phyloP scores from a whole-genome alignment of 2,113 vertebrate species.

The Chunga burmeisteri region DNA sequence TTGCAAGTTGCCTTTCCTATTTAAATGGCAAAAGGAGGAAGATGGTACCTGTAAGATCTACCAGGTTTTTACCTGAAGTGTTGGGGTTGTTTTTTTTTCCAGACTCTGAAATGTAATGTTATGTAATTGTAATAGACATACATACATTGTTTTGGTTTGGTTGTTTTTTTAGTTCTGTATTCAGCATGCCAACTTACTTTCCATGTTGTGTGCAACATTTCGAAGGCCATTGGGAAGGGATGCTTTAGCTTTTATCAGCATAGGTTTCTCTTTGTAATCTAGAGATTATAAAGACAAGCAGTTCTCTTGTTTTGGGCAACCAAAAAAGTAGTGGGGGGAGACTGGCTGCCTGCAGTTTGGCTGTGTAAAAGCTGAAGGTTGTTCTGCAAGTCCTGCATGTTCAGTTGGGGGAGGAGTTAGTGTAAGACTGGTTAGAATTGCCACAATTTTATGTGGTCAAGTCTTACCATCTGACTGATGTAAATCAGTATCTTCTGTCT shows the following conservation, averaged over 20 bases:
- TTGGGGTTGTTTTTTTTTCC: not conserved
- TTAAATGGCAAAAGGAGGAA: not conserved
- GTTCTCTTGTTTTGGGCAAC: not conserved
- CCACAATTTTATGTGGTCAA: not conserved
- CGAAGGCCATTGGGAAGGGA: not conserved
- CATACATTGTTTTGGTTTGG: not conserved
- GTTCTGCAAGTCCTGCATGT: not conserved
- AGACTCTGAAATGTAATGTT: not conserved
- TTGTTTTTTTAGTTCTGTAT: not conserved
- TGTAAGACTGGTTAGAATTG: not conserved
- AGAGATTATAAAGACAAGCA: not conserved
- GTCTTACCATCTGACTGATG: not conserved
- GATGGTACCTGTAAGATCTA: not conserved
- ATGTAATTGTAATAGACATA: not conserved
- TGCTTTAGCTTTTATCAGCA: not conserved
- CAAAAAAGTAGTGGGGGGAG: not conserved
- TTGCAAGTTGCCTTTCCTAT: not conserved
- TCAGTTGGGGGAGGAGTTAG: accelerated
- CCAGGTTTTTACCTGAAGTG: not conserved
- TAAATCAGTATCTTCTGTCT: not conserved
- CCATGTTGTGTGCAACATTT: not conserved
- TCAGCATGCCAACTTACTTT: not conserved
- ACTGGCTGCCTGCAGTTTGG: not conserved
- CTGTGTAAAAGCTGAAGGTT: not conserved
- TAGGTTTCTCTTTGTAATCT: not conserved